These are phyloP conservation scores for Petrocephalus zakoni DNA, from an alignment of 2,113 vertebrate species.

Conservation along the genomic window DNA sequence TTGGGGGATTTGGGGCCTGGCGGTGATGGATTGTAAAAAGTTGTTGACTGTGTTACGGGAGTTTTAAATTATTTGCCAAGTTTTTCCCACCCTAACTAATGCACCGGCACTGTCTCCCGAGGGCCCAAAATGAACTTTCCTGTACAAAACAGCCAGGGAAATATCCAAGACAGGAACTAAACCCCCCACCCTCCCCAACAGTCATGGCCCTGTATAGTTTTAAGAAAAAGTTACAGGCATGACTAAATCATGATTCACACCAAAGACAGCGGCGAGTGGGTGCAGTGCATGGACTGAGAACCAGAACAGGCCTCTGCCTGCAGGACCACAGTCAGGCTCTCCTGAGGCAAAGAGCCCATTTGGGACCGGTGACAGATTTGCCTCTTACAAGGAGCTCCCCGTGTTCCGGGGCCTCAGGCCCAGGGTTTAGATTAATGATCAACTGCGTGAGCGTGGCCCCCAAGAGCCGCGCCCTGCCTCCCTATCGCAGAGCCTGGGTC, in stretches of 20 bases:
- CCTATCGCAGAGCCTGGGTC: slow-evolving; percentile 47
- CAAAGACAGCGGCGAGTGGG: neutral
- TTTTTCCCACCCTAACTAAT: neutral
- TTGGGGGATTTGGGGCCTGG: neutral
- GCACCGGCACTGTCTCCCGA: neutral
- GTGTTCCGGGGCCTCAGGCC: slow-evolving; percentile 23
- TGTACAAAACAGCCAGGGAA: neutral
- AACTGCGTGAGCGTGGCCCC: slow-evolving; percentile 36
- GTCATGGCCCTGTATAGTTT: neutral
- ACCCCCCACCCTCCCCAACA: neutral
- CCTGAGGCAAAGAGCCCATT: neutral
- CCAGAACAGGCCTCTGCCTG: neutral
- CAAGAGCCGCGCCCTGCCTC: neutral
- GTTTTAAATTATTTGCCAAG: neutral
- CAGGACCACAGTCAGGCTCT: neutral
- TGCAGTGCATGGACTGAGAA: neutral
- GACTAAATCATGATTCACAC: neutral
- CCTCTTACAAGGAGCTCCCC: slow-evolving; percentile 40
- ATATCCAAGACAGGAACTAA: neutral
- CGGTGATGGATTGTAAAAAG: neutral
- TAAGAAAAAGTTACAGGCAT: neutral
- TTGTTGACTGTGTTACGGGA: neutral
- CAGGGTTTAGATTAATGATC: slow-evolving; percentile 35
- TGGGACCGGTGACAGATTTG: slow-evolving; percentile 9
- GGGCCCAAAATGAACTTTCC: neutral